These are phyloP conservation scores for Pseudonaja textilis DNA, from an alignment of 2,113 vertebrate genomes.

Conservation along the genomic window DNA sequence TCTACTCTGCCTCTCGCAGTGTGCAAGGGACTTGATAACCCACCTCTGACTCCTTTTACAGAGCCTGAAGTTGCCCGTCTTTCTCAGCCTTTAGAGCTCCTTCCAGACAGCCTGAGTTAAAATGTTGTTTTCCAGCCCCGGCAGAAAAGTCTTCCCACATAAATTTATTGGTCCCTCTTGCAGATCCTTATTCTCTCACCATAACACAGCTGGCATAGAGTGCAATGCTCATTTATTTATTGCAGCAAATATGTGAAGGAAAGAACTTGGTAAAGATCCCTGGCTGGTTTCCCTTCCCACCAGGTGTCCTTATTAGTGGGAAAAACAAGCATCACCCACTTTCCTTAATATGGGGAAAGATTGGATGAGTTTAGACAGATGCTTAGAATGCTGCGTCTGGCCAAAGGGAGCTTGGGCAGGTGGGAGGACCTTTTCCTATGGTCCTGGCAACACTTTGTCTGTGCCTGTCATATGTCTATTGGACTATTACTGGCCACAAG, in stretches of 20 bases:
- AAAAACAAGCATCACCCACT: neutral
- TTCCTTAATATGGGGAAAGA: neutral
- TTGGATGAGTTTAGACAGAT: neutral
- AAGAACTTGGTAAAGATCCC: neutral
- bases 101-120: neutral
- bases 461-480: neutral
- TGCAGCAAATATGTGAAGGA: neutral
- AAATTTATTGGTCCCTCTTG: neutral
- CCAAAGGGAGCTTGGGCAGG: neutral
- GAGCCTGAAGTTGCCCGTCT: neutral
- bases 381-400: neutral
- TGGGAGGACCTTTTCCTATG: neutral
- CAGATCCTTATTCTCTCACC: neutral
- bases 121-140: neutral
- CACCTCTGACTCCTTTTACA: neutral
- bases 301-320: neutral
- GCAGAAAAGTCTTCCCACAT: neutral
- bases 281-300: neutral
- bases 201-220: neutral
- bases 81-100: neutral
- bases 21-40: neutral
- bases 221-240: neutral
- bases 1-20: neutral
- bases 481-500: neutral
- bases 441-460: neutral